Conservation (phyloP, 1,140 invertebrate genomes). For the Drosophila pandora region DNA sequence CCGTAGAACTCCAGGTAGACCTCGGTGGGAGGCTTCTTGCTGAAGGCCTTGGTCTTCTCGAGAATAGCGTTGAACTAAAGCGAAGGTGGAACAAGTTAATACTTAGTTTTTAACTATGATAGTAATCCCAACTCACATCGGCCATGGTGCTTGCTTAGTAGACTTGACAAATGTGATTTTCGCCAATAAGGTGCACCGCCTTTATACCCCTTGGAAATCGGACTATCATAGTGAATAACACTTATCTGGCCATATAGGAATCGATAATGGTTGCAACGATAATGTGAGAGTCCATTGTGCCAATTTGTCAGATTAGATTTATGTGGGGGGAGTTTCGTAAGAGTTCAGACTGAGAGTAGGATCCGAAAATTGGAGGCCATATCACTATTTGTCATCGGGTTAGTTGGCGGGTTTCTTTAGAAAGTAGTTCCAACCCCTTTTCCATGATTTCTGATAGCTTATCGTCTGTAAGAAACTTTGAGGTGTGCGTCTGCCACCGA, state of each 20-base stretch:
- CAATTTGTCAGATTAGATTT: slow-evolving; percentile 36
- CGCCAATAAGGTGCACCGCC: slow-evolving; percentile 8
- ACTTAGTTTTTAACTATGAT: not conserved
- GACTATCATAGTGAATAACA: slow-evolving; percentile 12
- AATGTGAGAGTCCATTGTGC: slow-evolving; percentile 36
- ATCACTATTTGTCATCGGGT: slow-evolving; percentile 30
- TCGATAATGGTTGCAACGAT: slow-evolving; percentile 32
- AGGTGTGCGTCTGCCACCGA: slow-evolving; percentile 32
- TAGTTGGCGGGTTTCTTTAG: slow-evolving; percentile 21
- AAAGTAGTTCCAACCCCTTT: slow-evolving; percentile 19
- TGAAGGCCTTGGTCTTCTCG: slow-evolving; percentile 91
- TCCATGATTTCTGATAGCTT: slow-evolving; percentile 11
- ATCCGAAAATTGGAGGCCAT: slow-evolving; percentile 9
- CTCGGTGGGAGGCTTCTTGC: slow-evolving; percentile 89
- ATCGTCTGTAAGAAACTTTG: slow-evolving; percentile 29
- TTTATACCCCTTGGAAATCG: slow-evolving; percentile 34
- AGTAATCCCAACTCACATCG: slow-evolving; percentile 60
- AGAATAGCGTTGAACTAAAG: slow-evolving; percentile 90
- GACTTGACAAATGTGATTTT: slow-evolving; percentile 28
- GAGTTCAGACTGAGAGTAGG: slow-evolving; percentile 19
- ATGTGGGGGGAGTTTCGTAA: slow-evolving; percentile 38
- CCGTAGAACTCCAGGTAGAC: slow-evolving; percentile 95
- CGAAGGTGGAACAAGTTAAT: not conserved
- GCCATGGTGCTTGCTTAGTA: slow-evolving; percentile 45
- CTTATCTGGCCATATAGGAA: slow-evolving; percentile 25